Evolutionary conservation across 2,113 vertebrate genomes (phyloP).

Genomic region (Hystrix brachyura): DNA sequence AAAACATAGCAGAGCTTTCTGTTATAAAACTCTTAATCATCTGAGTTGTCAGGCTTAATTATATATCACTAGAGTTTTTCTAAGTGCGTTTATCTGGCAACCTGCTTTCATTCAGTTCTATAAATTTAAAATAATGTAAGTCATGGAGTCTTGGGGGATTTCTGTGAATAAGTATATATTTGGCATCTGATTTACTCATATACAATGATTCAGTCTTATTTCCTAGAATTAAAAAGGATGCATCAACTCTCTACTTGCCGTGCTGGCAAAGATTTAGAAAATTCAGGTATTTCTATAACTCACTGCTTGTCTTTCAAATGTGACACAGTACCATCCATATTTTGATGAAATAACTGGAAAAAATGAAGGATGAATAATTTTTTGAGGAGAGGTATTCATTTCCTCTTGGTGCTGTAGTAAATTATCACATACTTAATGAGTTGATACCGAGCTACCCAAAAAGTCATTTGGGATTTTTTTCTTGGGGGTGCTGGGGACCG

Average conservation of each 20-base stretch:
- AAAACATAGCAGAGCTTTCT: too few species aligned
- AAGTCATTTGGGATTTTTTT: neutral
- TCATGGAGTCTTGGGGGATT: neutral
- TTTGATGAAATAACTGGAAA: neutral
- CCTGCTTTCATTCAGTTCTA: neutral
- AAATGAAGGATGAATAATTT: neutral
- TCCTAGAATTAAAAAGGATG: conserved; percentile 24
- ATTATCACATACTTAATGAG: neutral
- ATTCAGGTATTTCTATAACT: neutral
- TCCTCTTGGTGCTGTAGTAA: neutral
- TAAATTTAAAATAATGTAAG: neutral
- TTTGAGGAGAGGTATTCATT: neutral
- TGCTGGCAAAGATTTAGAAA: neutral
- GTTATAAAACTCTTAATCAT: too few species aligned
- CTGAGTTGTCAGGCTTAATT: neutral
- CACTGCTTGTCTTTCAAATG: neutral
- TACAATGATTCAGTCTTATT: neutral
- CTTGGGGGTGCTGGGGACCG: too few species aligned
- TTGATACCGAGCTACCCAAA: neutral
- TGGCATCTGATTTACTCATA: neutral
- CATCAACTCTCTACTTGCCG: neutral
- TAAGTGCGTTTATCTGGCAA: neutral
- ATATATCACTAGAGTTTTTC: neutral
- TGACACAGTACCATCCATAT: neutral
- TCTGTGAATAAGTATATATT: neutral